These are phyloP conservation scores for Rhopalosiphum padi DNA, from an alignment of 1,140 invertebrate genomes.

Conservation along the genomic window DNA sequence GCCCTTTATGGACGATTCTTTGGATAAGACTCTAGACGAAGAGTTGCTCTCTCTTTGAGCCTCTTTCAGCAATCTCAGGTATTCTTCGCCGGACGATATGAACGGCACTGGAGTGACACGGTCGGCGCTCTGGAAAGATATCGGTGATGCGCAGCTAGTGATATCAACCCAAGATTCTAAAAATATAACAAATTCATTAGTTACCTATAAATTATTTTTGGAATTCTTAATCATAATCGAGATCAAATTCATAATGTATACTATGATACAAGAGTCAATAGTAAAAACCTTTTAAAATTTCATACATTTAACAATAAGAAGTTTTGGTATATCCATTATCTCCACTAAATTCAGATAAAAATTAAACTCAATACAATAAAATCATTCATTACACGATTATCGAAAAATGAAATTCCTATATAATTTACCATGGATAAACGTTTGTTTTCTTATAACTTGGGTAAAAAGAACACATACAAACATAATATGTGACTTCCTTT, in stretches of 20 bases:
- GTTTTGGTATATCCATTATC: too few species aligned
- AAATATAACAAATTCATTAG: conserved; percentile 18
- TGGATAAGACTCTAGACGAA: conserved; percentile 80
- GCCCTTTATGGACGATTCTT: conserved; percentile 74
- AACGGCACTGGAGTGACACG: conserved; percentile 74
- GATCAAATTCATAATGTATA: too few species aligned
- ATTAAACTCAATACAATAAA: too few species aligned
- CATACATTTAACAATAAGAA: background rate
- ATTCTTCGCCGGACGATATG: conserved; percentile 73
- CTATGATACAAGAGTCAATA: too few species aligned
- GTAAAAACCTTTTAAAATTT: too few species aligned
- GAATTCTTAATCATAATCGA: background rate
- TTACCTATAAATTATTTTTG: background rate
- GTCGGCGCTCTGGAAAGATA: conserved; percentile 65
- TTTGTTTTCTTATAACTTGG: too few species aligned
- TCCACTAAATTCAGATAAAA: too few species aligned
- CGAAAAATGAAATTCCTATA: too few species aligned
- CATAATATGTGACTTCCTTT: too few species aligned
- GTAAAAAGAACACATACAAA: too few species aligned
- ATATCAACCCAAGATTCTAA: conserved; percentile 89
- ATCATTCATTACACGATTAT: too few species aligned
- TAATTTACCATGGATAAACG: too few species aligned
- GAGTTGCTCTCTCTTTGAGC: conserved; percentile 87
- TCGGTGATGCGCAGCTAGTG: conserved; percentile 65
- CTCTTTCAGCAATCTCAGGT: conserved; percentile 81